phyloP scores from a whole-genome alignment of 2,888 invertebrate species.

The Eurytoma californica region DNA sequence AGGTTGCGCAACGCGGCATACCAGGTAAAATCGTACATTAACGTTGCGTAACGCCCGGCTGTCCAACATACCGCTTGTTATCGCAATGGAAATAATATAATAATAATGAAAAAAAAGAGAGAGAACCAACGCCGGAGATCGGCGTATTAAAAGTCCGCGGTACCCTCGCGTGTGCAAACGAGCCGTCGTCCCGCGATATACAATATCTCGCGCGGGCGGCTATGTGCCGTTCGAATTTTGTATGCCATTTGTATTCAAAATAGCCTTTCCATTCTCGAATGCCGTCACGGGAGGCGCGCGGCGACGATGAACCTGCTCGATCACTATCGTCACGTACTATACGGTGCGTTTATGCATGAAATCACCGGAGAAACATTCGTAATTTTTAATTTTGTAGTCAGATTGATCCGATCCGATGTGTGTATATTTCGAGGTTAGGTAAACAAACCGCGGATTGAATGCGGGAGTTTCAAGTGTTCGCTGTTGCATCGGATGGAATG shows the following conservation, averaged over 20 bases:
- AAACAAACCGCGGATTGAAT: neutral
- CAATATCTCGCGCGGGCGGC: too few relatives aligned
- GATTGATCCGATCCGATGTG: neutral
- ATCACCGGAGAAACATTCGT: neutral
- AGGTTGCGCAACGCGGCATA: too few relatives aligned
- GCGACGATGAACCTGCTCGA: slow-evolving; percentile 32
- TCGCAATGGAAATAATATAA: neutral
- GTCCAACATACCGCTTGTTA: too few relatives aligned
- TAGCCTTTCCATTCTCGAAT: slow-evolving; percentile 17
- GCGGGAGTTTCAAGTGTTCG: neutral
- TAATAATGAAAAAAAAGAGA: neutral
- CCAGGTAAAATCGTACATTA: too few relatives aligned
- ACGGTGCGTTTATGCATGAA: slow-evolving; percentile 38
- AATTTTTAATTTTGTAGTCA: neutral
- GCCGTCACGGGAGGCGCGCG: neutral
- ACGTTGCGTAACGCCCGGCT: too few relatives aligned
- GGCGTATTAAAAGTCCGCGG: neutral
- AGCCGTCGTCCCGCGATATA: neutral
- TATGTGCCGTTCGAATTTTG: neutral
- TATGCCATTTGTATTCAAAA: slow-evolving; percentile 40
- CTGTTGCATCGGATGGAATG: neutral
- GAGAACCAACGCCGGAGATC: neutral
- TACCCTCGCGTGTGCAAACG: neutral
- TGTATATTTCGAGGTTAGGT: neutral
- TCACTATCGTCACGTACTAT: slow-evolving; percentile 15